These are phyloP conservation scores for Andrena haemorrhoa DNA, from an alignment of 2,888 invertebrate species.

Conservation along the genomic window DNA sequence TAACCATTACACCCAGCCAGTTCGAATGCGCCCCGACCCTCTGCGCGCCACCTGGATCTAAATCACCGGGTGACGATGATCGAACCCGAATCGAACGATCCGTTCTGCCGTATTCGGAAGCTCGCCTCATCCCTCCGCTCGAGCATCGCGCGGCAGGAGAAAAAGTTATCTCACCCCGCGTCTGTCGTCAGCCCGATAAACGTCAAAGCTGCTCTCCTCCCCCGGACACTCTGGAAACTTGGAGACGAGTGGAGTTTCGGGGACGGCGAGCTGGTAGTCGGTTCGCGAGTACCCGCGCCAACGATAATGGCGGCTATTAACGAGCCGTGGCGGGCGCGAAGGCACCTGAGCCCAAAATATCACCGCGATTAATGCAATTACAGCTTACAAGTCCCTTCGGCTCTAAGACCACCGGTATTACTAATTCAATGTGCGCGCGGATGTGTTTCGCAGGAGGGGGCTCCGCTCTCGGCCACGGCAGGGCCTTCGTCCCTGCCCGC, in stretches of 20 bases:
- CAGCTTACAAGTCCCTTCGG: slow-evolving; percentile 83
- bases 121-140: not conserved
- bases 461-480: not conserved
- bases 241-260: slow-evolving; percentile 62
- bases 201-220: slow-evolving; percentile 56
- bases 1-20: too few relatives aligned
- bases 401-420: slow-evolving; percentile 77
- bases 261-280: slow-evolving; percentile 29
- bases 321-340: slow-evolving; percentile 81
- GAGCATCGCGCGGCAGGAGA: not conserved
- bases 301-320: slow-evolving; percentile 84
- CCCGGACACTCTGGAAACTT: slow-evolving; percentile 53
- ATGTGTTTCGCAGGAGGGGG: slow-evolving; percentile 67
- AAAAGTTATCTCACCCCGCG: slow-evolving; percentile 17
- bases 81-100: not conserved
- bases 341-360: slow-evolving; percentile 84
- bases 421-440: slow-evolving; percentile 73
- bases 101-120: not conserved
- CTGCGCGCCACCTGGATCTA: too few relatives aligned
- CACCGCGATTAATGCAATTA: slow-evolving; percentile 84
- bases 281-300: slow-evolving; percentile 60
- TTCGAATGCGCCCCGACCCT: too few relatives aligned
- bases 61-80: not conserved
- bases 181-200: slow-evolving; percentile 61
- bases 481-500: slow-evolving; percentile 7